Percentiles rank a stretch among this genome's conserved stretches.
Evolutionary conservation across 1,140 invertebrate genomes (phyloP).

Genomic region (Anagrus nilaparvatae): DNA sequence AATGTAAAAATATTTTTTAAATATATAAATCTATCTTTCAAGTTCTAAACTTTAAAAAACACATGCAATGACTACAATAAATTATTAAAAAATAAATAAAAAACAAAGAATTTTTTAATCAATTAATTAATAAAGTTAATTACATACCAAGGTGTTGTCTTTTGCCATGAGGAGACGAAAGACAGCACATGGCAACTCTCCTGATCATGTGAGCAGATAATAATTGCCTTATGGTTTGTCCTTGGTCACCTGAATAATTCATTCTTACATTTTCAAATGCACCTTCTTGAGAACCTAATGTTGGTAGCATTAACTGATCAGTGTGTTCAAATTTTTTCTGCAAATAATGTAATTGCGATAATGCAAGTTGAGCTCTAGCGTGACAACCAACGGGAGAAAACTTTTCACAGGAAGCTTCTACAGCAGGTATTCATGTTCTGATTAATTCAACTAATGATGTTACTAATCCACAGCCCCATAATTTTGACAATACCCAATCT

Average conservation of each 20-base stretch:
- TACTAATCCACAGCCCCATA: constrained; percentile 38
- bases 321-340: constrained; percentile 71
- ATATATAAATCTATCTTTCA: too few species aligned
- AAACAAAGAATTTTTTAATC: constrained; percentile 25
- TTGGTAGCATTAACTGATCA: constrained; percentile 78
- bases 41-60: too few species aligned
- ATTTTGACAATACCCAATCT: constrained; percentile 42
- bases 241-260: constrained; percentile 94
- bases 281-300: constrained; percentile 89
- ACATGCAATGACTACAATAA: too few species aligned
- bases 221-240: constrained; percentile 87
- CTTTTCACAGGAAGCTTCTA: constrained; percentile 65
- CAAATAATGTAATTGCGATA: constrained; percentile 62
- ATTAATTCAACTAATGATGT: constrained; percentile 42
- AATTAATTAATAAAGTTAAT: constrained; percentile 5
- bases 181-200: constrained; percentile 88
- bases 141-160: constrained; percentile 65
- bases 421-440: constrained; percentile 51
- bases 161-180: constrained; percentile 82
- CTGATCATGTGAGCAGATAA: constrained; percentile 85
- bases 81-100: too few species aligned
- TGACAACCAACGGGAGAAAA: constrained; percentile 77
- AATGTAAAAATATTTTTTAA: too few species aligned
- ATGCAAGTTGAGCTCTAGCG: constrained; percentile 62
- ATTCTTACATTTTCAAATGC: constrained; percentile 97